Conservation (phyloP, 2,888 invertebrate genomes). For the Drosophila greeni region DNA sequence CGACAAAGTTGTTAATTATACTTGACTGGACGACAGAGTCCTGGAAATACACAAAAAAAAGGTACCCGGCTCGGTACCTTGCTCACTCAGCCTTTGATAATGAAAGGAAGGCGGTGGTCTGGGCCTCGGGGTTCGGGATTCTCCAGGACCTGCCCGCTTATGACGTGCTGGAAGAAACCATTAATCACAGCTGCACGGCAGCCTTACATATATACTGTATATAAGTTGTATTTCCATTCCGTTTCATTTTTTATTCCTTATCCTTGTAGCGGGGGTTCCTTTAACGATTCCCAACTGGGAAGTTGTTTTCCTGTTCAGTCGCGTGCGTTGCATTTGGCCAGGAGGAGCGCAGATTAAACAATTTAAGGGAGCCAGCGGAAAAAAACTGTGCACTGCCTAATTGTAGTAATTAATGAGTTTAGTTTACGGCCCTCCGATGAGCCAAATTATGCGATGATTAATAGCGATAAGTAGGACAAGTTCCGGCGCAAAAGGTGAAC, state of each 20-base stretch:
- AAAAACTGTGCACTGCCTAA: slow-evolving; percentile 50
- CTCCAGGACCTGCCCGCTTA: slow-evolving; percentile 57
- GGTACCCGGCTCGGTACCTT: slow-evolving; percentile 29
- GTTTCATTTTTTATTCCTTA: slow-evolving; percentile 21
- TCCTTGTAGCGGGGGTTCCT: slow-evolving; percentile 25
- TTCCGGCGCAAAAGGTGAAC: background rate
- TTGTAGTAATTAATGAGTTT: slow-evolving; percentile 68
- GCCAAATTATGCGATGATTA: slow-evolving; percentile 39
- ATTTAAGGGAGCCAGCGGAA: slow-evolving; percentile 34
- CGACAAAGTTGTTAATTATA: slow-evolving; percentile 74
- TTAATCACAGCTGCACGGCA: slow-evolving; percentile 59
- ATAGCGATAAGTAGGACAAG: slow-evolving; percentile 14
- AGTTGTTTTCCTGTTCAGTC: slow-evolving; percentile 33
- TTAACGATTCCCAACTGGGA: slow-evolving; percentile 39
- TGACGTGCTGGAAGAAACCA: slow-evolving; percentile 67
- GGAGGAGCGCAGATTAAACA: slow-evolving; percentile 37
- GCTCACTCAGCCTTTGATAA: slow-evolving; percentile 60
- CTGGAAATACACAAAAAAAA: slow-evolving; percentile 8
- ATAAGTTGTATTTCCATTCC: slow-evolving; percentile 13
- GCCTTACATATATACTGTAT: slow-evolving; percentile 26
- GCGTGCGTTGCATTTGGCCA: slow-evolving; percentile 37
- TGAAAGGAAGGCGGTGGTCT: background rate
- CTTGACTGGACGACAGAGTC: slow-evolving; percentile 67
- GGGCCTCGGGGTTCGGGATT: slow-evolving; percentile 28
- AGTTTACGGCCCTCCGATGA: slow-evolving; percentile 47